Evolutionary conservation across 2,888 invertebrate genomes (phyloP), one percentile per base, ranked within the genome.

Genomic region (Silvanus unidentatus): DNA sequence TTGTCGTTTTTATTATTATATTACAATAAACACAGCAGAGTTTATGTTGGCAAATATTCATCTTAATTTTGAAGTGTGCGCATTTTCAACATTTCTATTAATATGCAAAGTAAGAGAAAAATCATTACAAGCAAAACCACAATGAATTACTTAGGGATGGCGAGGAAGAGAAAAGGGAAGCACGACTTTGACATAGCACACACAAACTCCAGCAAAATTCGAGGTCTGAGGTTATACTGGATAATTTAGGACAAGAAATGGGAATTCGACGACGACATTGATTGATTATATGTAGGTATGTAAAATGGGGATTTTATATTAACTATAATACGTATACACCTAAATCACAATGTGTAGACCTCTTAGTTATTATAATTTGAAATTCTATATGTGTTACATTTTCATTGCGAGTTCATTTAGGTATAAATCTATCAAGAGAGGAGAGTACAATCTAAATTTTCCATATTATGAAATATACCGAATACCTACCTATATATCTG

Each of bases 21-120:
- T 22, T 22, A 8, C 22, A 22, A 22, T 22, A 22, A 22, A n/a
- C n/a, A n/a, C 8, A 22, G 4, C 3, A 22, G 22, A 22, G 4
- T 32, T 32, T 32, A 37, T 11, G 9, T 5, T 12, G 15, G 37
- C 37, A 37, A 37, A 16, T 15, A 37, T 37, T 12, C 9, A 37
- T 37, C 37, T 37, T 37, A 37, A 9, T 45, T 38, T 45, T 30
- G 32, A 37, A 45, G 45, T 37, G 27, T 43, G 43, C 38, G 48
- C 39, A 42, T 42, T 40, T 38, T 44, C 44, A 47, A 44, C 47
- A 47, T 38, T 47, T 45, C 45, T 43, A 48, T 48, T 48, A 48
- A 48, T 45, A 48, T 48, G 48, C 48, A 48, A 48, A 48, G 43
- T 42, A 40, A 39, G 42, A 48, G 45, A 45, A 48, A 48, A 48